Evolutionary conservation across 1,140 invertebrate species (phyloP), one percentile per base, ranked within the genome.

Genomic region (Planococcus citri): DNA sequence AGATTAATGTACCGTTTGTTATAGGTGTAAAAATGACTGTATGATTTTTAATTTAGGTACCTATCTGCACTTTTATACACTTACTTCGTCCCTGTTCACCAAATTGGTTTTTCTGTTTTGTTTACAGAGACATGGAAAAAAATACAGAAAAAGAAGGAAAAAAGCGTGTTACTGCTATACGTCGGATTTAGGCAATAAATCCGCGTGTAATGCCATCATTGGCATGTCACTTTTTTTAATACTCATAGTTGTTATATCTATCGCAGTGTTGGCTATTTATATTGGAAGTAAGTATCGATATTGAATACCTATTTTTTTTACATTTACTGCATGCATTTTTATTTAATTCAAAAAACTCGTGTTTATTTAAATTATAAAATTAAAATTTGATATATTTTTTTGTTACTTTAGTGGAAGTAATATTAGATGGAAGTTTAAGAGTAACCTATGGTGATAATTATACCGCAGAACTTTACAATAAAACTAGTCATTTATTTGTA

Each of bases 181-280:
- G 60, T 64, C 60, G 17, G 22, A 64, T 17, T 64, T 64, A 17
- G 60, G 60, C 10, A 64, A 27, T 27, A 64, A 27, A 64, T 22
- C 60, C 3, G 60, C 60, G 21, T 64, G 60, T 20, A 64, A 64
- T 20, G 20, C 20, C 9, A 64, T 64, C 20, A 64, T 64, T 10
- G 60, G 22, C 20, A 25, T 64, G 60, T 64, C 60, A 64, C 60
- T 68, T 17, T 71, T 71, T 38, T 21, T 68, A 17, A 33, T 71
- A 58, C 24, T 61, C n/a, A 60, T 90, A 21, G 86, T 88, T 14
- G 82, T 89, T 41, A 78, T 89, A 4, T 85, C 85, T 0, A 86
- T 90, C 22, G 87, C 87, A 1, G 88, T 85, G 33, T 80, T 90
- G 1, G 88, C 87, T 29, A 81, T 90, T 68, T 91, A 89, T 79